phyloP scores from a whole-genome alignment of 2,797 vertebrate genomes.

The Artibeus lituratus region DNA sequence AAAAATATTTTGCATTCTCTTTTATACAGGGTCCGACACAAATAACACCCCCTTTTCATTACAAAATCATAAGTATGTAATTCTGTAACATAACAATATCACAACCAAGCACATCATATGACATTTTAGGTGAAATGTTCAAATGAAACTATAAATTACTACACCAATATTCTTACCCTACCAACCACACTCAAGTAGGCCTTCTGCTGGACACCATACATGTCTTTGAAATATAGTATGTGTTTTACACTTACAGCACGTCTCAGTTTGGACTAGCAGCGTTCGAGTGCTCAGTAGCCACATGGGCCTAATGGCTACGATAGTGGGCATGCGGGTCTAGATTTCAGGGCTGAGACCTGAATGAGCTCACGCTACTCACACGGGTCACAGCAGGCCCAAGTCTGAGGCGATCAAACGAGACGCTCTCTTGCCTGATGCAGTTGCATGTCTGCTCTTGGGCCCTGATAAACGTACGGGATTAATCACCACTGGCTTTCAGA shows the following conservation, averaged over 20 bases:
- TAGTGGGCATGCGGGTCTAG: neutral
- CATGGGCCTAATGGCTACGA: neutral
- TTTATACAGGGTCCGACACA: neutral
- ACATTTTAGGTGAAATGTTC: too few species aligned
- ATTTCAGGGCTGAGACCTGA: neutral
- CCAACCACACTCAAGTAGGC: too few species aligned
- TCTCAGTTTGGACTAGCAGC: neutral
- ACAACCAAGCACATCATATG: too few species aligned
- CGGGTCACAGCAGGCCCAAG: neutral
- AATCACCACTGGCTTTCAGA: slow-evolving; percentile 48
- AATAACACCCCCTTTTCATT: too few species aligned
- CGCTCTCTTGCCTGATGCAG: slow-evolving; percentile 8
- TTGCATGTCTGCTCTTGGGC: slow-evolving; percentile 1
- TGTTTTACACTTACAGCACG: neutral
- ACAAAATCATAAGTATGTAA: too few species aligned
- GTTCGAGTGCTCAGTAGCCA: neutral
- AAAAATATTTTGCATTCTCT: neutral
- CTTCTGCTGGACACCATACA: too few species aligned
- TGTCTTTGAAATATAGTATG: neutral
- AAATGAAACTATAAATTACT: too few species aligned
- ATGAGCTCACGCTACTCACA: neutral
- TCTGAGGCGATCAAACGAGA: neutral
- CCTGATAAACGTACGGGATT: slow-evolving; percentile 55
- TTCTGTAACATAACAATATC: too few species aligned
- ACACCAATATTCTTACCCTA: too few species aligned